Conservation (phyloP, 2,797 vertebrate genomes). For the Apodemus agrarius region DNA sequence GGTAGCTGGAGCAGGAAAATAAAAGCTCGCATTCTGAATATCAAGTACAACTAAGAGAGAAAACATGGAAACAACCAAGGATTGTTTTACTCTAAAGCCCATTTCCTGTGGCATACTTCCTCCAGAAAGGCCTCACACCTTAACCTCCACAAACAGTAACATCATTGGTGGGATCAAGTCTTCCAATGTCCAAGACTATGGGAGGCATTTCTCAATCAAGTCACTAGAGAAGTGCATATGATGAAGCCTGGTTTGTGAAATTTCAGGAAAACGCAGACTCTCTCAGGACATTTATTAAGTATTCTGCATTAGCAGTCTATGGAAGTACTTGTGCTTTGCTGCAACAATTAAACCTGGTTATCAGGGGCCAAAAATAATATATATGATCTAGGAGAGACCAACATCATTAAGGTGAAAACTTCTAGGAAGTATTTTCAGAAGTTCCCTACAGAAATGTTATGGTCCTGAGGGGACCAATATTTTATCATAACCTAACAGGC, state of each 20-base stretch:
- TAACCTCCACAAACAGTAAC: not conserved
- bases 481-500: not conserved
- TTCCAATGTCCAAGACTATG: not conserved
- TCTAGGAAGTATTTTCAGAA: not conserved
- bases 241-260: not conserved
- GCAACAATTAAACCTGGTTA: not conserved
- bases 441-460: not conserved
- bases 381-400: not conserved
- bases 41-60: not conserved
- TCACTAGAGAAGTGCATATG: not conserved
- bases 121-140: not conserved
- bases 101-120: not conserved
- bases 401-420: not conserved
- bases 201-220: not conserved
- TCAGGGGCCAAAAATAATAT: not conserved
- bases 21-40: not conserved
- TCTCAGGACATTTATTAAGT: not conserved
- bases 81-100: not conserved
- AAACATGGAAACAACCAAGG: not conserved
- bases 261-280: not conserved
- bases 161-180: too few species aligned
- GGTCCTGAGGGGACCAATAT: not conserved
- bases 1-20: not conserved
- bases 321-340: not conserved
- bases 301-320: not conserved